Conservation (phyloP, 2,797 vertebrate genomes). For the Syngnathus acus region DNA sequence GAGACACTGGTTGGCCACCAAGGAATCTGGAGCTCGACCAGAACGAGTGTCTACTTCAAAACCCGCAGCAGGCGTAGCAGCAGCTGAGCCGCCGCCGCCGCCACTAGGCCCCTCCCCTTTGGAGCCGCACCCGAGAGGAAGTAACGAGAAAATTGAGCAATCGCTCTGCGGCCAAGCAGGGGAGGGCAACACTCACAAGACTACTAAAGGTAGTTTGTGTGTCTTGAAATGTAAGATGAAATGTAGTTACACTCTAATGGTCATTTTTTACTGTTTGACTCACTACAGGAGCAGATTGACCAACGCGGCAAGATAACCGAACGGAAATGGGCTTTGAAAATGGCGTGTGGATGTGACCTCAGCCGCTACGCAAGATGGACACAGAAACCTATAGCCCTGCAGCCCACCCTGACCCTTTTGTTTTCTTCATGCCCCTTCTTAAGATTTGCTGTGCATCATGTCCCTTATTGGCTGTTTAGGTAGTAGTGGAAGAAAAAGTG, state of each 20-base stretch:
- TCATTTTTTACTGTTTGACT: neutral
- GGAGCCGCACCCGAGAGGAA: slow-evolving; percentile 42
- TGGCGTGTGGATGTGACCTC: slow-evolving; percentile 31
- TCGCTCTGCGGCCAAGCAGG: slow-evolving; percentile 43
- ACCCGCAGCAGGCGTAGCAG: slow-evolving; percentile 13
- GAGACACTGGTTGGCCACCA: slow-evolving; percentile 80
- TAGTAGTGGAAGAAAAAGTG: neutral
- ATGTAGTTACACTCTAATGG: neutral
- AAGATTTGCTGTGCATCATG: neutral
- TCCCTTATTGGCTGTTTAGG: neutral
- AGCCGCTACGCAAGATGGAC: slow-evolving; percentile 29
- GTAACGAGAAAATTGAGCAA: slow-evolving; percentile 53
- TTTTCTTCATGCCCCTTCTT: slow-evolving; percentile 3
- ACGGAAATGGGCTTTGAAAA: slow-evolving; percentile 48
- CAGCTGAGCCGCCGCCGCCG: slow-evolving; percentile 20
- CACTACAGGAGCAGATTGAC: slow-evolving; percentile 49
- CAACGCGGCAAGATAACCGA: slow-evolving; percentile 58
- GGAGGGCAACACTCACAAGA: slow-evolving; percentile 18
- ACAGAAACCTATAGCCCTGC: slow-evolving; percentile 12
- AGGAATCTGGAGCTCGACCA: slow-evolving; percentile 31
- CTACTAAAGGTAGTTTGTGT: slow-evolving; percentile 48
- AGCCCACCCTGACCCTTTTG: neutral
- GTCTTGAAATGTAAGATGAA: slow-evolving; percentile 3
- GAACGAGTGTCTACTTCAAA: slow-evolving; percentile 27
- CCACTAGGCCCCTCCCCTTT: slow-evolving; percentile 32